These are phyloP conservation scores for Peribatodes rhomboidaria DNA, from an alignment of 2,888 invertebrate genomes.

Conservation along the genomic window DNA sequence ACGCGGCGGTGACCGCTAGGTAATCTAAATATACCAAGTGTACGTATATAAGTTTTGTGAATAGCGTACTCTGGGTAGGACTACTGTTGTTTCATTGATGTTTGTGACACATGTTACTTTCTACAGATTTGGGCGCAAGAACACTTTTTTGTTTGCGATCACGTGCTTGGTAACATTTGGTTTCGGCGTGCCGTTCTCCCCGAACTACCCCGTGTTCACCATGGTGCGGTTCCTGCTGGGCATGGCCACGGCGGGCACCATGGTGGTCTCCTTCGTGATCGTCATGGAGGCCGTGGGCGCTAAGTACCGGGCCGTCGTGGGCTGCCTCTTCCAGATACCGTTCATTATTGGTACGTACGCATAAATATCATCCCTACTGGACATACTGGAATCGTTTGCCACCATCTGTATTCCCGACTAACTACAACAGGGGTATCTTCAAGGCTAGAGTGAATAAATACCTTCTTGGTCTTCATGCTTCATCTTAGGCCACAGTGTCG, in stretches of 20 bases:
- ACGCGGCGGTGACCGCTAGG: no score
- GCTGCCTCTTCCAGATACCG: slow-evolving; percentile 89
- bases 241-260: slow-evolving; percentile 92
- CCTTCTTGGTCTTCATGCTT: no score
- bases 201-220: slow-evolving; percentile 87
- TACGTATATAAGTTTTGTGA: no score
- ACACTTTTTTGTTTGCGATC: slow-evolving; percentile 90
- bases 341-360: slow-evolving; percentile 86
- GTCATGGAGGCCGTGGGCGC: slow-evolving; percentile 89
- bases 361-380: not conserved
- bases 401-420: no score
- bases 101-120: no score
- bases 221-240: slow-evolving; percentile 89
- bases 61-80: no score
- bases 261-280: slow-evolving; percentile 91
- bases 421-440: no score
- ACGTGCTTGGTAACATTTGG: slow-evolving; percentile 89
- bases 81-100: no score
- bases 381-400: not conserved
- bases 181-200: slow-evolving; percentile 89
- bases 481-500: no score
- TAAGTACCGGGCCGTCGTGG: slow-evolving; percentile 81
- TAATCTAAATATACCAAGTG: no score
- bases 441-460: no score
- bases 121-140: slow-evolving; percentile 92